phyloP scores from a whole-genome alignment of 1,140 invertebrate genomes.

The Drosophila triauraria region DNA sequence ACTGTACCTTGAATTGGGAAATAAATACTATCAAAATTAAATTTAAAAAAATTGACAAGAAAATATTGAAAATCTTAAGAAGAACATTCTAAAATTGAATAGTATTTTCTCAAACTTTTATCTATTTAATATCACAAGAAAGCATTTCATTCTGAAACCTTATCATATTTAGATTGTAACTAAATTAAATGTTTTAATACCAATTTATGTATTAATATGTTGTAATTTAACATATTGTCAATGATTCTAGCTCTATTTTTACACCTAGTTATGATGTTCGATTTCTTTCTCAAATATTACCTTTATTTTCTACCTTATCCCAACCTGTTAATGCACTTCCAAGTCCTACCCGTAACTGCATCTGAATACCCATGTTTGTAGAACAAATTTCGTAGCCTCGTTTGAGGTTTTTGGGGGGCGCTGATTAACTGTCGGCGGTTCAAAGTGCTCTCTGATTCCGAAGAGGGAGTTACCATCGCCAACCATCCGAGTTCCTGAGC shows the following conservation, averaged over 20 bases:
- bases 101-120: neutral
- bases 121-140: too few species aligned
- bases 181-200: neutral
- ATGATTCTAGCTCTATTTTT: too few species aligned
- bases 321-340: neutral
- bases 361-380: neutral
- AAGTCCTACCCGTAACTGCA: neutral
- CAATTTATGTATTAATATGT: too few species aligned
- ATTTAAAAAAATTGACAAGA: neutral
- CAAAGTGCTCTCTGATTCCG: constrained; percentile 47
- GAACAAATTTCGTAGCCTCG: neutral
- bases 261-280: too few species aligned
- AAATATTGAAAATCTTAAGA: too few species aligned
- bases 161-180: neutral
- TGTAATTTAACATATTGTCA: too few species aligned
- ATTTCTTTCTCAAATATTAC: neutral
- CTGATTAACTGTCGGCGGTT: constrained; percentile 79
- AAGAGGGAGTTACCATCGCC: neutral
- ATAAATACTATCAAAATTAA: too few species aligned
- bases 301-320: neutral
- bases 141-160: fast-evolving
- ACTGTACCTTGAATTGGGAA: constrained; percentile 51
- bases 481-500: constrained; percentile 4
- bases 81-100: too few species aligned
- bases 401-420: constrained; percentile 57